Evolutionary conservation across 2,797 vertebrate genomes (phyloP), one percentile per base, ranked within the genome.

Genomic region (Poeciliopsis gracilis): DNA sequence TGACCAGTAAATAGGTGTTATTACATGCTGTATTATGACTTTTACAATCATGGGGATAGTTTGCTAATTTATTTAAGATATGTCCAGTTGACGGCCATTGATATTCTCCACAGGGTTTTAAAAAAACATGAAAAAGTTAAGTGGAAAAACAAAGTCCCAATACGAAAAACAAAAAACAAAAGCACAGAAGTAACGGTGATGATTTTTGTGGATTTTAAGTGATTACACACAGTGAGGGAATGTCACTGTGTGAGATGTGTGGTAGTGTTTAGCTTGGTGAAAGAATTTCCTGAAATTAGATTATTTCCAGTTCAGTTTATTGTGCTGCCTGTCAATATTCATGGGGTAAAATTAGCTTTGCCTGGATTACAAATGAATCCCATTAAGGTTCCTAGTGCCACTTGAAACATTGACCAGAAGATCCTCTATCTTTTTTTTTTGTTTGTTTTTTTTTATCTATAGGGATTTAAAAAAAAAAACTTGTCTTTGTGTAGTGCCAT

Each of bases 401-500:
- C n/a, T 16, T 45, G 5, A 28, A 71, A 45, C 25, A 18, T 28
- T 70, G 23, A 70, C 45, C 28, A 13, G 20, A 25, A 25, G 51
- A 53, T 25, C 51, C 8, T 53, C 23, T 53, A 25, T 53, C 51
- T 53, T 53, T 53, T 53, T 9, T 2, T 63, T 51, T 9, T 23
- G 33, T 33, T 33, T 75, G 59, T 74, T 69, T 76, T 51, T 33
- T 43, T 80, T 82, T 78, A 67, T 80, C 53, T 77, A 18, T 55
- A 51, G 28, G 69, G 63, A 63, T 77, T 75, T 70, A 43, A 28
- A 83, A 77, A 28, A 83, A 77, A 81, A 78, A 71, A 61, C 15
- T 25, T 74, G 28, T 18, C 25, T n/a, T 59, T 45, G 66, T 77
- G 59, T 79, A 83, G 57, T 76, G 76, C 79, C 88, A 87, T 85